Evolutionary conservation across 2,888 invertebrate genomes (phyloP).

Genomic region (Pachycephus smyrnensis): DNA sequence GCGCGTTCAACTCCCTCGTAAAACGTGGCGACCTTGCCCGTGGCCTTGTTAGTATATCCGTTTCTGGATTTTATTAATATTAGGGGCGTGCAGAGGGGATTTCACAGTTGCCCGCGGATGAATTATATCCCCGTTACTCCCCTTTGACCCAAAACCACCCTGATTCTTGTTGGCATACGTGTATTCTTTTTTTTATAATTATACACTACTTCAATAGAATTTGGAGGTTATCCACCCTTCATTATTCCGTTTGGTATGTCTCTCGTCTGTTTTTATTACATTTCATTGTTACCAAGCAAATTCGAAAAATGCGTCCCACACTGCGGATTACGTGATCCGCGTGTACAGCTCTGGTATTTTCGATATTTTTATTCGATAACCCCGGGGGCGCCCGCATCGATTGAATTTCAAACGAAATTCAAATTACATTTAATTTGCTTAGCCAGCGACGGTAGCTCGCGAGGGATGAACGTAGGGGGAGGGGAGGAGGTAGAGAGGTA

Average conservation of each 20-base stretch:
- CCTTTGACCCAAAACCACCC: neutral
- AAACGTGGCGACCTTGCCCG: neutral
- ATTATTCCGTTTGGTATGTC: neutral
- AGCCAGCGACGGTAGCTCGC: slow-evolving; percentile 36
- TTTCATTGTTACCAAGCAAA: neutral
- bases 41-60: neutral
- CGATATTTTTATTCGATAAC: slow-evolving; percentile 17
- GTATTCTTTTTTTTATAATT: neutral
- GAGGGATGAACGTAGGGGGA: slow-evolving; percentile 24
- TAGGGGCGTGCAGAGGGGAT: neutral
- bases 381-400: slow-evolving; percentile 40
- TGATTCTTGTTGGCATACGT: neutral
- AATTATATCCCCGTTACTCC: neutral
- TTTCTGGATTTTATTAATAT: neutral
- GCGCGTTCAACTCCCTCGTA: slow-evolving; percentile 10
- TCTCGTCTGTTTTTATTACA: neutral
- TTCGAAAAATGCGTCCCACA: neutral
- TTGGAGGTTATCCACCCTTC: neutral
- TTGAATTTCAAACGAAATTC: slow-evolving; percentile 65
- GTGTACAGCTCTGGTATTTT: neutral
- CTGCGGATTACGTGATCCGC: neutral
- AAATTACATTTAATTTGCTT: slow-evolving; percentile 64
- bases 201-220: neutral
- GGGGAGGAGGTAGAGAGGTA: slow-evolving; percentile 15
- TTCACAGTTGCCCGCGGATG: neutral